phyloP scores from a whole-genome alignment of 2,888 invertebrate genomes.

The Andrena trimmerana region DNA sequence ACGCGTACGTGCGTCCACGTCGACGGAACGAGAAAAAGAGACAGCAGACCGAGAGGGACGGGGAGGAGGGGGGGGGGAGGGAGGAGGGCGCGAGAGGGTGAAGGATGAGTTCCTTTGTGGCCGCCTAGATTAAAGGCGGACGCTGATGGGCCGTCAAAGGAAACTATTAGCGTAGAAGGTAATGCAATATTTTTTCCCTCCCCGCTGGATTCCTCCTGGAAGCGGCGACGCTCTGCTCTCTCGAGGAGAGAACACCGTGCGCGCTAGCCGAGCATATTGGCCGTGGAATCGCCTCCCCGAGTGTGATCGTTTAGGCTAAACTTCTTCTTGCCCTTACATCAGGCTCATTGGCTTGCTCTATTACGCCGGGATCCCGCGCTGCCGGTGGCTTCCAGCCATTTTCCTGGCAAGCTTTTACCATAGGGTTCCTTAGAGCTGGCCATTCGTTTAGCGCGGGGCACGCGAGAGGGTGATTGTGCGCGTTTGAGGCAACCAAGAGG shows the following conservation, averaged over 20 bases:
- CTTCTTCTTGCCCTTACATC: too few relatives aligned
- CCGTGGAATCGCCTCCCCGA: neutral
- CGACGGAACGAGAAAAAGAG: slow-evolving; percentile 31
- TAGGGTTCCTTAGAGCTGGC: too few relatives aligned
- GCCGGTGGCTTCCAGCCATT: too few relatives aligned
- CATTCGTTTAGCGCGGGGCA: too few relatives aligned
- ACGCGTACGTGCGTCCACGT: slow-evolving; percentile 48
- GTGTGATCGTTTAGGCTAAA: neutral
- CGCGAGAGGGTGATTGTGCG: too few relatives aligned
- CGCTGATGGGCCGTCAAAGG: slow-evolving; percentile 80
- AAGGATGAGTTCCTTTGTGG: slow-evolving; percentile 71
- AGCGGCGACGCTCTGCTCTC: slow-evolving; percentile 21
- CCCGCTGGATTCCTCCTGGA: slow-evolving; percentile 58
- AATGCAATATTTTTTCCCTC: slow-evolving; percentile 78
- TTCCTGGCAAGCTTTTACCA: too few relatives aligned
- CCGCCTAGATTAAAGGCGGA: slow-evolving; percentile 74
- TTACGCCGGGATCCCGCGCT: too few relatives aligned
- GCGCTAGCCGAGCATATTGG: slow-evolving; percentile 16
- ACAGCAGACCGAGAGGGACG: slow-evolving; percentile 27
- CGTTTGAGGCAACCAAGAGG: neutral
- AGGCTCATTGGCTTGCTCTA: too few relatives aligned
- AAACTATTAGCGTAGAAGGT: slow-evolving; percentile 79
- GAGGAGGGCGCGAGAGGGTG: slow-evolving; percentile 42
- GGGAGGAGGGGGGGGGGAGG: neutral
- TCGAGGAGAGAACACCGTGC: slow-evolving; percentile 31